Conservation (phyloP, 2,797 vertebrate genomes). For the Ciconia nigra region DNA sequence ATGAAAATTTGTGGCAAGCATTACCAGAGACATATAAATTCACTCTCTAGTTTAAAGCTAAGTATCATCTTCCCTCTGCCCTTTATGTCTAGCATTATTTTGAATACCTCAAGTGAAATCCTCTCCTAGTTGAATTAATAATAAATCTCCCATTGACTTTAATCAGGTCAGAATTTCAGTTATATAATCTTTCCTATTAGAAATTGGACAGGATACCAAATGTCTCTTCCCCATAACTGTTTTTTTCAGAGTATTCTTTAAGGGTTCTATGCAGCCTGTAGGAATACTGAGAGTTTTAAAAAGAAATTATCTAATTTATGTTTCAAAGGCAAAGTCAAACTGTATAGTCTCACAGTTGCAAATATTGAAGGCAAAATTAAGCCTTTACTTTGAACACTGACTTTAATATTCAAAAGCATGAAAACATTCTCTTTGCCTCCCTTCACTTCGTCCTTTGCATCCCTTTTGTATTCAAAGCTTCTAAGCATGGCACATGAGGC, state of each 20-base stretch:
- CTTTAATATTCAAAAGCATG: background rate
- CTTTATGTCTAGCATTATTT: background rate
- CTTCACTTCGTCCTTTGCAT: background rate
- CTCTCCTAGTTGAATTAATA: background rate
- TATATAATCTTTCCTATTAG: background rate
- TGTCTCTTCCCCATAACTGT: background rate
- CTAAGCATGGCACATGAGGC: background rate
- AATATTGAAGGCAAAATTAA: background rate
- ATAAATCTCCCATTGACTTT: background rate
- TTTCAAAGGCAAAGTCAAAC: background rate
- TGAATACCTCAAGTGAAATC: background rate
- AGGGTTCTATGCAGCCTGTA: background rate
- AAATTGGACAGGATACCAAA: background rate
- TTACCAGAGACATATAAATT: background rate
- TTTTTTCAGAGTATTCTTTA: background rate
- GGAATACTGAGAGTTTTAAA: background rate
- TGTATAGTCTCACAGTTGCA: background rate
- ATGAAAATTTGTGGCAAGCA: background rate
- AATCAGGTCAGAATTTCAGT: background rate
- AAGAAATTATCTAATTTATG: background rate
- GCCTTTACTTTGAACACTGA: background rate
- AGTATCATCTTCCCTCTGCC: background rate
- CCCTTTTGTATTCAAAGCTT: background rate
- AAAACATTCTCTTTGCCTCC: background rate
- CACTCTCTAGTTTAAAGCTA: background rate